Conservation (phyloP, 2,113 vertebrate genomes). For the Cromileptes altivelis region DNA sequence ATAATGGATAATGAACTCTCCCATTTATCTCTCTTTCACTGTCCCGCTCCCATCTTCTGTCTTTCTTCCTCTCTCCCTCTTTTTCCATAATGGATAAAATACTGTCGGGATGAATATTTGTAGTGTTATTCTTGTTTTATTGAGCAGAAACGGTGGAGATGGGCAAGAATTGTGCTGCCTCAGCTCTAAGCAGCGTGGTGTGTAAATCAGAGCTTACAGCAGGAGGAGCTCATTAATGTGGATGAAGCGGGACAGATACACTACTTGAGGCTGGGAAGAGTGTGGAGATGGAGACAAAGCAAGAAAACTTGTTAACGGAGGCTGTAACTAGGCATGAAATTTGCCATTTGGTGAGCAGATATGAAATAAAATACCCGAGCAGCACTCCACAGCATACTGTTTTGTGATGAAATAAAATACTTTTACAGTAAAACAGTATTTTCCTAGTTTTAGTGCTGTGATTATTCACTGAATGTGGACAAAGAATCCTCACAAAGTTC, state of each 20-base stretch:
- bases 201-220: conserved; percentile 67
- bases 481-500: conserved; percentile 7
- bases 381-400: too few relatives aligned
- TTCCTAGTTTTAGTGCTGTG: not conserved
- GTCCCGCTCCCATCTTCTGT: conserved; percentile 16
- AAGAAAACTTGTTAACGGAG: conserved; percentile 20
- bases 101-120: conserved; percentile 61
- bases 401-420: too few relatives aligned
- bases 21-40: conserved; percentile 62
- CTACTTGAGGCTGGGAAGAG: conserved; percentile 27
- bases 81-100: conserved; percentile 59
- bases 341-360: conserved; percentile 10
- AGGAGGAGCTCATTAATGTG: conserved; percentile 65
- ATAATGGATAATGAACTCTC: conserved; percentile 67
- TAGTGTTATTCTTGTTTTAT: conserved; percentile 74
- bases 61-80: conserved; percentile 10
- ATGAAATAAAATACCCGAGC: not conserved
- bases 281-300: conserved; percentile 24
- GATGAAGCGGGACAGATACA: conserved; percentile 52
- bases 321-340: conserved; percentile 30
- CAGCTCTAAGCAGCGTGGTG: conserved; percentile 46
- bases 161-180: conserved; percentile 59
- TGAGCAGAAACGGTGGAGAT: conserved; percentile 62
- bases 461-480: not conserved
- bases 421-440: not conserved